A percentile compares a stretch with the other conserved stretches of the same genome.
phyloP scores from a whole-genome alignment of 2,888 invertebrate genomes.

The Sarcophaga caerulescens region DNA sequence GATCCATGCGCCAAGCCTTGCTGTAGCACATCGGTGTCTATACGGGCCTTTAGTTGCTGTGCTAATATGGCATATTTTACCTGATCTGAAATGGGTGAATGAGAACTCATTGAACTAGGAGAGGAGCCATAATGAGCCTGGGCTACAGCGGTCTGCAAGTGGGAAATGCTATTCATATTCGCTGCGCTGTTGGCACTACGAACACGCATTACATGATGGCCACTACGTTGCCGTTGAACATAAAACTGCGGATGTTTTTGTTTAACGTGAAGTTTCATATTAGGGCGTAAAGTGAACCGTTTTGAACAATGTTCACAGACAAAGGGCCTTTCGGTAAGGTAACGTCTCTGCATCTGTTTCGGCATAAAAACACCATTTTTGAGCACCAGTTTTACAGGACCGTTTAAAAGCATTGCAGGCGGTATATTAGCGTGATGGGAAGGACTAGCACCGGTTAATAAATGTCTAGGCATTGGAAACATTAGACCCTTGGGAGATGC shows the following conservation, averaged over 20 bases:
- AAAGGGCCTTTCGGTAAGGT: slow-evolving; percentile 94
- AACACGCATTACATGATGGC: slow-evolving; percentile 81
- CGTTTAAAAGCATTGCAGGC: slow-evolving; percentile 79
- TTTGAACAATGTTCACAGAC: slow-evolving; percentile 95
- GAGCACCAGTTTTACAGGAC: slow-evolving; percentile 90
- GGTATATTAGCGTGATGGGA: slow-evolving; percentile 69
- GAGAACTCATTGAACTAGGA: slow-evolving; percentile 55
- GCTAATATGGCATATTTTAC: slow-evolving; percentile 90
- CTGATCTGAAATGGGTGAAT: slow-evolving; percentile 83
- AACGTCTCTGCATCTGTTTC: slow-evolving; percentile 94
- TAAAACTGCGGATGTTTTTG: slow-evolving; percentile 96
- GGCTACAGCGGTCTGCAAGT: slow-evolving; percentile 70
- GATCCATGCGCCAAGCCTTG: slow-evolving; percentile 80
- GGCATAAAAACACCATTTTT: slow-evolving; percentile 95
- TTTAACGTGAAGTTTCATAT: slow-evolving; percentile 95
- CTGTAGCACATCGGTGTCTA: slow-evolving; percentile 79
- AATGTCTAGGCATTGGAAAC: slow-evolving; percentile 70
- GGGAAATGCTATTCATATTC: slow-evolving; percentile 72
- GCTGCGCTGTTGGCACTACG: slow-evolving; percentile 74
- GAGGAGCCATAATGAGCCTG: slow-evolving; percentile 66
- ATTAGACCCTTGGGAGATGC: slow-evolving; percentile 75
- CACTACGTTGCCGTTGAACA: slow-evolving; percentile 88
- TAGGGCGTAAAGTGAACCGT: slow-evolving; percentile 91
- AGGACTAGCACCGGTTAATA: slow-evolving; percentile 57
- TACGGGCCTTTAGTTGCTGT: slow-evolving; percentile 87